Evolutionary conservation across 2,797 vertebrate genomes (phyloP).

Genomic region (Acanthis flammea): DNA sequence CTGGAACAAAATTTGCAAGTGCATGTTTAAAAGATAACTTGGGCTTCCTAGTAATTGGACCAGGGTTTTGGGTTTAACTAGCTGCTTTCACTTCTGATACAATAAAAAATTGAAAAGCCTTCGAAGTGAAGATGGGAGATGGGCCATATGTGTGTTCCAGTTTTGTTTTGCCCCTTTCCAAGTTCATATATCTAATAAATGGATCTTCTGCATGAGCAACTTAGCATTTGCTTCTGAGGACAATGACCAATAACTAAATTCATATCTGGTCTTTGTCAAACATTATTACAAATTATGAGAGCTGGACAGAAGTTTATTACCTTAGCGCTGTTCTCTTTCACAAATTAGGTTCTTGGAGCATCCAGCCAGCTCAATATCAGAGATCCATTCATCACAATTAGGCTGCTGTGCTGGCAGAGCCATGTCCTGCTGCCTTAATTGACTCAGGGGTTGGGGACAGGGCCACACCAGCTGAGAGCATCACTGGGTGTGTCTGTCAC

Average conservation of each 20-base stretch:
- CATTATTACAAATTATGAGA: constrained; percentile 54
- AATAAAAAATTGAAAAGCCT: neutral
- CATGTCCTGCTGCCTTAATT: neutral
- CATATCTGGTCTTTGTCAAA: constrained; percentile 46
- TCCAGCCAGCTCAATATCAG: neutral
- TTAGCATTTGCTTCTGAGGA: constrained; percentile 46
- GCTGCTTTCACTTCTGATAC: neutral
- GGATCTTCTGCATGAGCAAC: constrained; percentile 22
- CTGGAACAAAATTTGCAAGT: neutral
- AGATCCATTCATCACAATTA: constrained; percentile 51
- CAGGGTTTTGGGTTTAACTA: neutral
- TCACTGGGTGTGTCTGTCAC: fast-evolving
- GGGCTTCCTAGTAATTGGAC: neutral
- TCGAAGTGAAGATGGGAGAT: neutral
- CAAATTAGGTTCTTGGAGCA: constrained; percentile 50
- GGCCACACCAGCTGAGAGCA: neutral
- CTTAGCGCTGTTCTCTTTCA: neutral
- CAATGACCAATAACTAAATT: constrained; percentile 47
- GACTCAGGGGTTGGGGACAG: neutral
- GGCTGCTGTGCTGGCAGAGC: neutral
- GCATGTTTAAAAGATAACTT: neutral
- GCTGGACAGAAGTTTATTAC: constrained; percentile 43
- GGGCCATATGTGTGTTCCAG: neutral
- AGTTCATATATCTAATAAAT: constrained; percentile 49
- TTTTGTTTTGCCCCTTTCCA: constrained; percentile 33